Evolutionary conservation across 1,140 invertebrate genomes (phyloP).

Genomic region (Samia ricini): DNA sequence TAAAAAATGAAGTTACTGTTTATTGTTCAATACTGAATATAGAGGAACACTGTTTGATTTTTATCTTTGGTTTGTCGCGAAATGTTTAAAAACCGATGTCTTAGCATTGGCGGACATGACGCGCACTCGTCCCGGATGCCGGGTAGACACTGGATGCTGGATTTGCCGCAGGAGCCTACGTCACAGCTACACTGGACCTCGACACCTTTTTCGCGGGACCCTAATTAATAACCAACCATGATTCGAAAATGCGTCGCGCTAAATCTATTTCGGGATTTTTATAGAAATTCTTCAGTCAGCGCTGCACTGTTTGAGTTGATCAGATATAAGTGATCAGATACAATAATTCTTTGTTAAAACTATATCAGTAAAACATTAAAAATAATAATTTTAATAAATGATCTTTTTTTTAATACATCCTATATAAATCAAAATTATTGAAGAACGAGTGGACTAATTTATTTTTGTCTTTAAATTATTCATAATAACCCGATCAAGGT

Average conservation of each 20-base stretch:
- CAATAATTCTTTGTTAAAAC: neutral
- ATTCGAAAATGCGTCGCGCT: constrained; percentile 46
- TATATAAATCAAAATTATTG: too few species aligned
- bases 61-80: neutral
- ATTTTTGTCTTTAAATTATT: too few species aligned
- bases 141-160: constrained; percentile 51
- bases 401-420: too few species aligned
- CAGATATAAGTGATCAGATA: neutral
- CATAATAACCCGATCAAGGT: too few species aligned
- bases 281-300: constrained; percentile 12
- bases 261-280: constrained; percentile 34
- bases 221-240: constrained; percentile 65
- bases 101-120: constrained; percentile 13
- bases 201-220: constrained; percentile 64
- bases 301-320: neutral
- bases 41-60: too few species aligned
- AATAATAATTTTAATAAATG: too few species aligned
- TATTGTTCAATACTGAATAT: too few species aligned
- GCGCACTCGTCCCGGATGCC: constrained; percentile 36
- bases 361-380: too few species aligned
- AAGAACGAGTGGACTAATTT: too few species aligned
- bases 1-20: neutral
- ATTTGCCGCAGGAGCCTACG: constrained; percentile 67
- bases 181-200: constrained; percentile 54
- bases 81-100: constrained; percentile 14